Evolutionary conservation across 1,140 invertebrate genomes (phyloP), one percentile per base, ranked within the genome.

Genomic region (Heliconius hermathena): DNA sequence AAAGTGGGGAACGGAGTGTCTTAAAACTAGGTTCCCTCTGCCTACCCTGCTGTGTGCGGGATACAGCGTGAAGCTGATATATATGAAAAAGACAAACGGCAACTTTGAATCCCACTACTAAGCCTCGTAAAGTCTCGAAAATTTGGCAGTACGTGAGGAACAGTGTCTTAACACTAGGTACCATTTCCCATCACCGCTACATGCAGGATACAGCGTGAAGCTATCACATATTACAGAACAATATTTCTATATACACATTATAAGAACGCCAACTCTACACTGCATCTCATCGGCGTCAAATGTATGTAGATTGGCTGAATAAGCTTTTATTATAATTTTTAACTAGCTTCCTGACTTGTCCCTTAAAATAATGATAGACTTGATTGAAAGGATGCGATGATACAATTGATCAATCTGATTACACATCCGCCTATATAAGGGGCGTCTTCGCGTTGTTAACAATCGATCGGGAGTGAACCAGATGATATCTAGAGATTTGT

Each of bases 361-460:
- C 73, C 73, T 74, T 57, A 54, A 74, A 74, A 74, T 54, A 74
- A 74, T 29, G 73, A 54, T 29, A 66, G 60, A 11, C 60, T 29
- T 66, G 60, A 66, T 66, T 66, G 60, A 5, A 29, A 66, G 60
- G 60, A 66, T 29, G 60, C 22, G 60, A 66, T 66, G 60, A 66
- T 73, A 29, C 73, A 74, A 74, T 74, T 74, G 73, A 57, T 57
- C 52, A 74, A 74, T 57, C 33, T 74, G 29, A 74, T 74, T 74
- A 16, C 73, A 74, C 29, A 74, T 74, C 73, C 73, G 73, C 13
- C 52, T 33, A 57, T 33, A 60, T 49, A 74, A 54, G 73, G 54
- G 73, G 73, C 46, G 73, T 74, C 73, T 74, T 74, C n/a, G 22
- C 22, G 6, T 74, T 57, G 26, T 57, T 74, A n/a, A 66, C 60